Base-by-base conservation (phyloP, 2,888 invertebrate species). In the Nymphalis urticae region DNA sequence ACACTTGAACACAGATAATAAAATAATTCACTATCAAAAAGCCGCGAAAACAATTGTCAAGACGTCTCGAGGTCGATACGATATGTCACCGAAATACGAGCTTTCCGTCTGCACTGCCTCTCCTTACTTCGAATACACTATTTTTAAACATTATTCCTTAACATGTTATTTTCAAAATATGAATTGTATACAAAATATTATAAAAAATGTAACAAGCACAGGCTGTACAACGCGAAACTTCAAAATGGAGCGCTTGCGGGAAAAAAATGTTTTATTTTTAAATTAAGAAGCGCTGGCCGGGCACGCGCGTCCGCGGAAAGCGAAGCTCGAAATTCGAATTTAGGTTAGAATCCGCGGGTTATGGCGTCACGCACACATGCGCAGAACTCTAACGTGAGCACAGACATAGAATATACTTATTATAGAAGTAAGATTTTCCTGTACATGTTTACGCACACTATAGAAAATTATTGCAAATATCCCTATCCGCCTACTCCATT, bases 271-370 rank as follows among this genome's bases (percentile, higher is more conserved):
- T 85, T 87, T 88, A 88, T 85, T 90, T 90, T 87, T 91, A 88
- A 89, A 88, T 83, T 82, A 80, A 79, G 81, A 83, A 83, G 80
- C 85, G 80, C 78, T 82, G 85, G 85, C 85, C 84, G 85, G 86
- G 86, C 82, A 86, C 83, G 82, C 84, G 85, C 86, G 85, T 84
- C 85, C 82, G 83, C 80, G 85, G 81, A 80, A 83, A 84, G 85
- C 84, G 82, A 84, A 84, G 86, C 85, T 85, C 84, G 87, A 81
- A 85, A 88, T 90, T 92, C 85, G 86, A 85, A 90, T 90, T 90
- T 91, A 90, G 92, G 92, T 92, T 92, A 90, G 89, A 89, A 88
- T 88, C 80, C 85, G 87, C 86, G 88, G 85, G 88, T 82, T 84
- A 88, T 79, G 86, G 86, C 86, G 86, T 85, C 85, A 85, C 84